Conservation (phyloP, 1,140 invertebrate genomes). For the Pseudomyrmex concolor region DNA sequence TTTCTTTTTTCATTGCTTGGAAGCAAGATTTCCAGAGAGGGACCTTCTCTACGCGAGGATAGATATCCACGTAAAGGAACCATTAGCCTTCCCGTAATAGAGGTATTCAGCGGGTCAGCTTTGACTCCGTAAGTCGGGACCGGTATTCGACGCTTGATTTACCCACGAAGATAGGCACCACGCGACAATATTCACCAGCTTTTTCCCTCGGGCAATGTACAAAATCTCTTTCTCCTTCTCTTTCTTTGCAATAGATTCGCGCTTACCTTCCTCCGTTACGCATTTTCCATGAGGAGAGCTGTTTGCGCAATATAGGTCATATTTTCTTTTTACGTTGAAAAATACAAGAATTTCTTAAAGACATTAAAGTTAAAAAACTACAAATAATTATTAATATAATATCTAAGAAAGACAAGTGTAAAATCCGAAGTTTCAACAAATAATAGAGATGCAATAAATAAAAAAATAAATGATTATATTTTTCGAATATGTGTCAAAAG, state of each 20-base stretch:
- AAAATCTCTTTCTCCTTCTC: not conserved
- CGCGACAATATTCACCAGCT: constrained; percentile 44
- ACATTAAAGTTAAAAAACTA: constrained; percentile 1
- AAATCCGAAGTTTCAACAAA: too few relatives aligned
- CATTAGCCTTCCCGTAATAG: constrained; percentile 45
- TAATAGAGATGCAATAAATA: too few relatives aligned
- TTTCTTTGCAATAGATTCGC: not conserved
- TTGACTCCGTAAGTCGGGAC: constrained; percentile 47
- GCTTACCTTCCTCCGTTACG: not conserved
- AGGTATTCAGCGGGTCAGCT: constrained; percentile 59
- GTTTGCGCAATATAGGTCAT: not conserved
- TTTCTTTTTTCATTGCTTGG: constrained; percentile 25
- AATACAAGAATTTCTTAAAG: not conserved
- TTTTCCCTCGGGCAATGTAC: constrained; percentile 15
- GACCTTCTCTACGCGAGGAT: constrained; percentile 22
- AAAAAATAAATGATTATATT: too few relatives aligned
- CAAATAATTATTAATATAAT: not conserved
- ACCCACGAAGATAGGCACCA: constrained; percentile 31
- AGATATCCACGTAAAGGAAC: constrained; percentile 27
- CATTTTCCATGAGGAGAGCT: not conserved
- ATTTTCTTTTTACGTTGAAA: not conserved
- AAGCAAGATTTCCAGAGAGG: constrained; percentile 10
- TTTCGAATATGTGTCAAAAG: too few relatives aligned
- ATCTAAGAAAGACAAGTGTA: not conserved
- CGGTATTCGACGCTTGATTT: constrained; percentile 55